phyloP scores from a whole-genome alignment of 1,140 invertebrate genomes.

The Planococcus citri region DNA sequence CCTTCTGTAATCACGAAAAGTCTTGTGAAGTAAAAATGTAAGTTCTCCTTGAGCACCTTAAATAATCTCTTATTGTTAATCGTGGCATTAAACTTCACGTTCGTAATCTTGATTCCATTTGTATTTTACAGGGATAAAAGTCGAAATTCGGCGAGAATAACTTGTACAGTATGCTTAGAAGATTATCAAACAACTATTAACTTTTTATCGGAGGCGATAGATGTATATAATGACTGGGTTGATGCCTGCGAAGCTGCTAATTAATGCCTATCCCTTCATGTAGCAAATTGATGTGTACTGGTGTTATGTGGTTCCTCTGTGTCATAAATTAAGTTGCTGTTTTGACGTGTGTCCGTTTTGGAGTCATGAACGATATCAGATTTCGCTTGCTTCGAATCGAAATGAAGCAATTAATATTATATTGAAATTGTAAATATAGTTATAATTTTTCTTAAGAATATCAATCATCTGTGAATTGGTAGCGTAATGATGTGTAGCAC shows the following conservation, averaged over 20 bases:
- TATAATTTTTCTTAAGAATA: too few relatives aligned
- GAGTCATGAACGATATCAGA: too few relatives aligned
- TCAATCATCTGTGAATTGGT: too few relatives aligned
- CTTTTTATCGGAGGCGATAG: constrained; percentile 89
- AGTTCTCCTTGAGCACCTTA: constrained; percentile 32
- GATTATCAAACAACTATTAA: constrained; percentile 95
- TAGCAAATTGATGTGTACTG: too few relatives aligned
- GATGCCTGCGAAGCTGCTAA: constrained; percentile 94
- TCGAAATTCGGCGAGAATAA: constrained; percentile 81
- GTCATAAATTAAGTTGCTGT: too few relatives aligned
- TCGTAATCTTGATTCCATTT: constrained; percentile 24
- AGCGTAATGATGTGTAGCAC: too few relatives aligned
- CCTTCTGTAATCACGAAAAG: constrained; percentile 99
- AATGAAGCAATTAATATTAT: too few relatives aligned
- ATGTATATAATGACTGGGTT: constrained; percentile 99
- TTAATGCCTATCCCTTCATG: too few relatives aligned
- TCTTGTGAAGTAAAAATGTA: constrained; percentile 99
- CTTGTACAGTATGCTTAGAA: constrained; percentile 88
- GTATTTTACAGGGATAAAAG: constrained; percentile 75
- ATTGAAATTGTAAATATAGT: too few relatives aligned
- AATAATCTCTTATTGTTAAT: not conserved
- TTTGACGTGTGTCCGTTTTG: too few relatives aligned
- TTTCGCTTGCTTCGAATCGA: too few relatives aligned
- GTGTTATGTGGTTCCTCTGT: too few relatives aligned
- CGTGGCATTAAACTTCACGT: not conserved